These are phyloP conservation scores for Lordiphosa fenestrarum DNA, from an alignment of 2,888 invertebrate species.

Conservation along the genomic window DNA sequence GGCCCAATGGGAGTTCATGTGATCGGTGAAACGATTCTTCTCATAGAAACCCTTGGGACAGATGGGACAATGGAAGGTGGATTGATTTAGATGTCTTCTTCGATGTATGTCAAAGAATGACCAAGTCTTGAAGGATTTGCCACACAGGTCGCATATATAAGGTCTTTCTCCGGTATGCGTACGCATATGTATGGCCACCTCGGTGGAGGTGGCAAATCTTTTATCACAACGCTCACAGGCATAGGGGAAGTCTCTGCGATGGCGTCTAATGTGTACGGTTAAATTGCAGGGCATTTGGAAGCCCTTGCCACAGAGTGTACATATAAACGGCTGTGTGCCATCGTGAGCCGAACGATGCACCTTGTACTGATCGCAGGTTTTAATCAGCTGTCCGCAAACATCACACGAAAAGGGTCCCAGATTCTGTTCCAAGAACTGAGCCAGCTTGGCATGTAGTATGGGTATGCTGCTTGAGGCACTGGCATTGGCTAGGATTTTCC, in stretches of 20 bases:
- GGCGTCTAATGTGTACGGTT: constrained; percentile 71
- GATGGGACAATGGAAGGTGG: constrained; percentile 73
- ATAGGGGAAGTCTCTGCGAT: constrained; percentile 72
- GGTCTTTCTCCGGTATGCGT: constrained; percentile 75
- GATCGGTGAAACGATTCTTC: constrained; percentile 75
- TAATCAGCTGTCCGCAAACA: constrained; percentile 57
- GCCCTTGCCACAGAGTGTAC: constrained; percentile 73
- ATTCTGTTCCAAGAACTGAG: constrained; percentile 60
- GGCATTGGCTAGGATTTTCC: constrained; percentile 50
- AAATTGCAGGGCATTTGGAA: constrained; percentile 74
- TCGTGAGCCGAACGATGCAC: constrained; percentile 70
- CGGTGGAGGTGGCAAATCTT: constrained; percentile 74
- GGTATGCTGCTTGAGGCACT: constrained; percentile 34
- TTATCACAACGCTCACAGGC: constrained; percentile 73
- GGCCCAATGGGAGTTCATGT: constrained; percentile 75
- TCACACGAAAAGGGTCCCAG: constrained; percentile 73
- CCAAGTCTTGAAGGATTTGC: constrained; percentile 76
- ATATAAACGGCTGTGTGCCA: constrained; percentile 72
- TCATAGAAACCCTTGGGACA: constrained; percentile 76
- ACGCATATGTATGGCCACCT: constrained; percentile 74
- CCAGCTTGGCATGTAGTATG: constrained; percentile 58
- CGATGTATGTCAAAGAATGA: constrained; percentile 75
- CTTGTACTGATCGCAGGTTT: constrained; percentile 75
- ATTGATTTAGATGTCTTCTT: constrained; percentile 70
- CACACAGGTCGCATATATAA: constrained; percentile 71